These are phyloP conservation scores for Dynastes grantii DNA, from an alignment of 2,888 invertebrate genomes.

Conservation along the genomic window DNA sequence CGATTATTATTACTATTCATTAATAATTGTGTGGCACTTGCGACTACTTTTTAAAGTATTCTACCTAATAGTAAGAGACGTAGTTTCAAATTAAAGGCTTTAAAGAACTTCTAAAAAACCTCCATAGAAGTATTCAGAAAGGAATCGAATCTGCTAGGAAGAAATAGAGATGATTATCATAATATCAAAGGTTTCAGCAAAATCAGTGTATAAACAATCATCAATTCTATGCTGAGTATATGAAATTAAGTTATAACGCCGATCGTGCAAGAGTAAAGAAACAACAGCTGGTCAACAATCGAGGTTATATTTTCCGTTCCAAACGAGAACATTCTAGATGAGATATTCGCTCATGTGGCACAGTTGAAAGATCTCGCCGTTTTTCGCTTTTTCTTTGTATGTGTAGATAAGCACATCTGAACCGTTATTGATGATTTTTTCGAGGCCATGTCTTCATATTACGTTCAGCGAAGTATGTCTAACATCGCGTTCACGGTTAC, in stretches of 20 bases:
- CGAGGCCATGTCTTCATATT: conserved; percentile 4
- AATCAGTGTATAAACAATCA: no score
- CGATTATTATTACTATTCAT: no score
- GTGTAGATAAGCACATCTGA: background rate
- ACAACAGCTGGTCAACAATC: background rate
- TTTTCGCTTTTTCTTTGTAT: background rate
- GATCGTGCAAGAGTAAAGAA: background rate
- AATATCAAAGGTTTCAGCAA: no score
- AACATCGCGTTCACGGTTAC: background rate
- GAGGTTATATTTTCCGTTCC: conserved; percentile 8
- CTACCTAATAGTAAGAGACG: no score
- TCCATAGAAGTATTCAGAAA: no score
- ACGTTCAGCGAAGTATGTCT: background rate
- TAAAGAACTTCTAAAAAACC: no score
- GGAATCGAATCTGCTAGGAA: no score
- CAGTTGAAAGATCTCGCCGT: background rate
- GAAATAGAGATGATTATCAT: no score
- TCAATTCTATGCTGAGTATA: no score
- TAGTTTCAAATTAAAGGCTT: no score
- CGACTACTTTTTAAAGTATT: no score
- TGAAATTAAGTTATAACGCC: background rate
- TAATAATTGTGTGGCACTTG: no score
- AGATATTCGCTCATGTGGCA: background rate
- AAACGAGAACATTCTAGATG: background rate
- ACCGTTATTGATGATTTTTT: conserved; percentile 8